Conservation (phyloP, 2,888 invertebrate species). For the Notodonta dromedarius region DNA sequence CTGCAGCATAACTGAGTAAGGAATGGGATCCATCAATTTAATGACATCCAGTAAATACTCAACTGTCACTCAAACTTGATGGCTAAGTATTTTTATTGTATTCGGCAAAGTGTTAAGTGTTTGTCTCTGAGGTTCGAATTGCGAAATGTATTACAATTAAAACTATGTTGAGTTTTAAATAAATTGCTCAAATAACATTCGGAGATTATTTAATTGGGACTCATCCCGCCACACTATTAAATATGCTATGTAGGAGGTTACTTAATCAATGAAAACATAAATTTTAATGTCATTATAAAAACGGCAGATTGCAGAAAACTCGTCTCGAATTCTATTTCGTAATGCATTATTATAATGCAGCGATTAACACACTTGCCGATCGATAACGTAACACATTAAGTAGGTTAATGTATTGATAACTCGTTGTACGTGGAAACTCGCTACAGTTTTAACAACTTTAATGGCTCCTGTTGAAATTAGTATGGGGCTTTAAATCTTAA, state of each 20-base stretch:
- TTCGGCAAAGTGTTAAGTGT: too few relatives aligned
- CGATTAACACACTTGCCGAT: conserved; percentile 23
- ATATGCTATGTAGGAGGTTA: not conserved
- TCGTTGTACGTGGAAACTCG: conserved; percentile 26
- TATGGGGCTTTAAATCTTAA: not conserved
- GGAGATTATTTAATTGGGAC: not conserved
- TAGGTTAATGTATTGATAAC: conserved; percentile 32
- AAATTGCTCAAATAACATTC: not conserved
- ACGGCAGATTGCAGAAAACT: conserved; percentile 5
- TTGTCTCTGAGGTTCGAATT: too few relatives aligned
- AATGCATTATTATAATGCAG: conserved; percentile 25
- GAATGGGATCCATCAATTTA: too few relatives aligned
- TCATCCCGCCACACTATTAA: too few relatives aligned
- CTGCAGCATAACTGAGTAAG: too few relatives aligned
- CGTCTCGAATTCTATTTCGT: conserved; percentile 16
- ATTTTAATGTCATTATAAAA: not conserved
- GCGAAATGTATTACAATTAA: too few relatives aligned
- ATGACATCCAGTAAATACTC: too few relatives aligned
- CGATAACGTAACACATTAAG: conserved; percentile 26
- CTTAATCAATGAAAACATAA: not conserved
- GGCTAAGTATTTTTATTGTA: too few relatives aligned
- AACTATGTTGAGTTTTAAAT: too few relatives aligned
- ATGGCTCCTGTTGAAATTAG: not conserved
- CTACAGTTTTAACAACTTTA: conserved; percentile 8
- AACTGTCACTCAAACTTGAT: too few relatives aligned